A percentile compares a stretch with the other conserved stretches of the same genome.
Conservation (phyloP, 2,797 vertebrate species). For the Falco berigora region DNA sequence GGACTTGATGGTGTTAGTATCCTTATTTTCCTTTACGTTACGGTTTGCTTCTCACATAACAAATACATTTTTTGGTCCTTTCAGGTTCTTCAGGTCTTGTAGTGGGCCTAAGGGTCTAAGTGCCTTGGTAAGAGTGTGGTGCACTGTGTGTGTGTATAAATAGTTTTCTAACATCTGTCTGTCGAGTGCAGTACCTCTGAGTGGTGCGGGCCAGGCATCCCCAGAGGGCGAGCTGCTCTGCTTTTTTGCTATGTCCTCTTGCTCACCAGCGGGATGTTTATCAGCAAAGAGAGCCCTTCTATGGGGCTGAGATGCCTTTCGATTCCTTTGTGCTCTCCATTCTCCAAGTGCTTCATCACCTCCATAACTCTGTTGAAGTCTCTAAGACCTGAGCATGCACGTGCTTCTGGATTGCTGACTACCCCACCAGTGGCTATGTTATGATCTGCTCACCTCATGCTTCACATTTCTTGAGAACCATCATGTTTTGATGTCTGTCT, state of each 20-base stretch:
- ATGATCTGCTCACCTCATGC: not conserved
- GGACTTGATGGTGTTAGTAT: not conserved
- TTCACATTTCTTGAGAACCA: not conserved
- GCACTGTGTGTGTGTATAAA: too few relatives aligned
- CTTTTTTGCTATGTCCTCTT: not conserved
- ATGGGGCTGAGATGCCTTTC: fast-evolving
- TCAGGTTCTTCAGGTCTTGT: not conserved
- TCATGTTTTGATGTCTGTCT: fast-evolving
- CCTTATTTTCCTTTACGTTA: not conserved
- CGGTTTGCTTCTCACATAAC: not conserved
- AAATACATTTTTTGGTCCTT: not conserved
- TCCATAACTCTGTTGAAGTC: not conserved
- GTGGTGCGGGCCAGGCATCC: fast-evolving
- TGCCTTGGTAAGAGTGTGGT: not conserved
- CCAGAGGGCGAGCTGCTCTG: not conserved
- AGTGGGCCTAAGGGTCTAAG: not conserved
- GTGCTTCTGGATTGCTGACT: not conserved
- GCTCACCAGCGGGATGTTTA: not conserved
- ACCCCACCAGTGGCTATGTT: not conserved
- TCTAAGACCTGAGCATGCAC: fast-evolving
- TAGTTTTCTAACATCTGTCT: too few relatives aligned
- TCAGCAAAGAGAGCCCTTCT: not conserved
- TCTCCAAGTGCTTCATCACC: not conserved
- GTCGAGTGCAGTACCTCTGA: too few relatives aligned
- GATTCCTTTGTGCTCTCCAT: not conserved